Evolutionary conservation across 2,888 invertebrate genomes (phyloP), one percentile per base, ranked within the genome.

Genomic region (Steromphala cineraria): DNA sequence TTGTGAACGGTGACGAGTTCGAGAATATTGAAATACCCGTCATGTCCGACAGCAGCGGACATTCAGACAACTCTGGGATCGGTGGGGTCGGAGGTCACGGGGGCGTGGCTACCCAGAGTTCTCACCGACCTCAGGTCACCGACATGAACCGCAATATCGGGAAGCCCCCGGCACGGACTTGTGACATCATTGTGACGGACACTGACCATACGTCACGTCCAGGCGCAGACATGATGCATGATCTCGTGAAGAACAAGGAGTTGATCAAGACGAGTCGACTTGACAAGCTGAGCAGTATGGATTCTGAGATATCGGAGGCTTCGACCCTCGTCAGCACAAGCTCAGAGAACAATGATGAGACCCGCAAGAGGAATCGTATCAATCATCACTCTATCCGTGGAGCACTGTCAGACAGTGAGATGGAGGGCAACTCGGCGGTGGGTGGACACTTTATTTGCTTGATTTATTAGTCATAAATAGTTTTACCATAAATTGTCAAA

Each of bases 361-460:
- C 81, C 56, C 85, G 87, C 78, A 87, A 87, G 79, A 85, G 86
- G 40, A 83, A 89, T 4, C 83, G 89, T 21, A 91, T 92, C 93
- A 96, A 95, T 90, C 95, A 96, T 94, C 96, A 96, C 90, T 90
- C 92, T 80, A 93, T 94, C 79, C 96, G 98, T 92, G 97, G 97
- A 90, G 97, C 98, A 89, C 96, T 98, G 91, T 98, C 98, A 90
- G 98, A 98, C 94, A 98, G 97, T 92, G 98, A 98, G 95, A 96
- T 97, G 93, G 96, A 97, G 17, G 71, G 71, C 1, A 74, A 5
- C 94, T 96, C 96, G 93, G 96, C 96, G 94, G 96, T 96, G 95
- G 97, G 97, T 95, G 96, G 96, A 84, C 31, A 52, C 24, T n/a
- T 56, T n/a, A 31, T 62, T 36, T 31, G 24, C 53, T 36, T n/a